Evolutionary conservation across 2,113 vertebrate genomes (phyloP).

Genomic region (Taurulus bubalis): DNA sequence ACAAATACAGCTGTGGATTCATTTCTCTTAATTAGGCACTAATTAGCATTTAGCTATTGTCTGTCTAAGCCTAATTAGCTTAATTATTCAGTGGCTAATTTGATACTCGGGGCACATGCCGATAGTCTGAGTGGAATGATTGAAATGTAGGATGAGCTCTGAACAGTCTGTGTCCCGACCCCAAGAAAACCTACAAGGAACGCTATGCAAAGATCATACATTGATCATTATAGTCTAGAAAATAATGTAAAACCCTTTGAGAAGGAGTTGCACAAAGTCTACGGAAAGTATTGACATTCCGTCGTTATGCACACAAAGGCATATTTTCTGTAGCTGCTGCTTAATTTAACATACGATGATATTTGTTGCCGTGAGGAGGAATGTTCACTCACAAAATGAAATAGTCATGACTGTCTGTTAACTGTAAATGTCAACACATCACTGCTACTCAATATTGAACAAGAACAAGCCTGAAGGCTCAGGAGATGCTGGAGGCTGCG

Average conservation of each 20-base stretch:
- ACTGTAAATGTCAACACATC: slow-evolving; percentile 25
- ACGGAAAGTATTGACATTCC: not conserved
- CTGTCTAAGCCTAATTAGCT: slow-evolving; percentile 77
- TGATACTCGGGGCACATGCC: slow-evolving; percentile 60
- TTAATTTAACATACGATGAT: not conserved
- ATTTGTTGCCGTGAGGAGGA: not conserved
- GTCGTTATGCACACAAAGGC: not conserved
- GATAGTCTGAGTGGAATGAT: slow-evolving; percentile 57
- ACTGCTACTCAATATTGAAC: not conserved
- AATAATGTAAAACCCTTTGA: not conserved
- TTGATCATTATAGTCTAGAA: not conserved
- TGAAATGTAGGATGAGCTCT: slow-evolving; percentile 61
- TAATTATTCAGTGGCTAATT: slow-evolving; percentile 75
- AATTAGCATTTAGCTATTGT: slow-evolving; percentile 79
- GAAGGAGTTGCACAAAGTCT: not conserved
- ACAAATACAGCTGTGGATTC: slow-evolving; percentile 73
- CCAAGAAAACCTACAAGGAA: slow-evolving; percentile 32
- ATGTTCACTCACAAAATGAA: slow-evolving; percentile 2
- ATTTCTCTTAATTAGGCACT: slow-evolving; percentile 76
- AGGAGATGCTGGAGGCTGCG: slow-evolving; percentile 23
- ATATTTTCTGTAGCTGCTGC: slow-evolving; percentile 5
- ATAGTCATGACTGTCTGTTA: slow-evolving; percentile 5
- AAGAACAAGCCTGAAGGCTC: not conserved
- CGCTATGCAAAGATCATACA: slow-evolving; percentile 6
- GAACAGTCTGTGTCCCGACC: slow-evolving; percentile 49